Conservation (phyloP, 1,140 invertebrate genomes). For the Nautilus pompilius region DNA sequence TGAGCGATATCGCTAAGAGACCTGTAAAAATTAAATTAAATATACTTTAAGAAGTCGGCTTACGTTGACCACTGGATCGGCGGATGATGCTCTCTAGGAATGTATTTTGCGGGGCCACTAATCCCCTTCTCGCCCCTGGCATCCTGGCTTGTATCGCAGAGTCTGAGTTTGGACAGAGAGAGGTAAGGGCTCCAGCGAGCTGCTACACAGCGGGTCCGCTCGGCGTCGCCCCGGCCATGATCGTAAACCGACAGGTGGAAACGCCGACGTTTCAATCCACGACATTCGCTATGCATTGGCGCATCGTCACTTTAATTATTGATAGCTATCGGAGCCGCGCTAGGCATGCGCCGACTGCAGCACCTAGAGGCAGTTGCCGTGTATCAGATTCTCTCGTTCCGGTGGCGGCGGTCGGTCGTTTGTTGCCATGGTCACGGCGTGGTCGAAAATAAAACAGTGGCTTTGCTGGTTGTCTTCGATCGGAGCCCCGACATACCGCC, state of each 20-base stretch:
- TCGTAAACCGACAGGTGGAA: background rate
- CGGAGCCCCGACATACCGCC: too few species aligned
- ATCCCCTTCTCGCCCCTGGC: constrained; percentile 63
- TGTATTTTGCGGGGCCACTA: constrained; percentile 99
- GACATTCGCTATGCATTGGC: background rate
- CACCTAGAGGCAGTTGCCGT: too few species aligned
- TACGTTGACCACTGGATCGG: constrained; percentile 95
- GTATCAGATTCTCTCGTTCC: too few species aligned
- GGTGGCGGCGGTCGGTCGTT: too few species aligned
- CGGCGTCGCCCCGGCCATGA: background rate
- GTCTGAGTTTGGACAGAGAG: background rate
- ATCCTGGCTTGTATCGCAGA: constrained; percentile 14
- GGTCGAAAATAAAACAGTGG: too few species aligned
- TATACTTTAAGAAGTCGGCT: too few species aligned
- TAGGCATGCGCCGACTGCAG: too few species aligned
- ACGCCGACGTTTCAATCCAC: background rate
- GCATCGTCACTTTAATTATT: background rate
- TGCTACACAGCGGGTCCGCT: background rate
- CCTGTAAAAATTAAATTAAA: too few species aligned
- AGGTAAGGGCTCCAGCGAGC: background rate
- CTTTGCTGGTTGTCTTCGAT: too few species aligned
- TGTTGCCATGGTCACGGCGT: too few species aligned
- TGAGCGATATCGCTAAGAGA: too few species aligned
- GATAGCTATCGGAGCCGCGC: too few species aligned
- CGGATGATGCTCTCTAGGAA: constrained; percentile 99